Conservation (phyloP, 2,113 vertebrate species). For the Chelonoidis abingdonii region DNA sequence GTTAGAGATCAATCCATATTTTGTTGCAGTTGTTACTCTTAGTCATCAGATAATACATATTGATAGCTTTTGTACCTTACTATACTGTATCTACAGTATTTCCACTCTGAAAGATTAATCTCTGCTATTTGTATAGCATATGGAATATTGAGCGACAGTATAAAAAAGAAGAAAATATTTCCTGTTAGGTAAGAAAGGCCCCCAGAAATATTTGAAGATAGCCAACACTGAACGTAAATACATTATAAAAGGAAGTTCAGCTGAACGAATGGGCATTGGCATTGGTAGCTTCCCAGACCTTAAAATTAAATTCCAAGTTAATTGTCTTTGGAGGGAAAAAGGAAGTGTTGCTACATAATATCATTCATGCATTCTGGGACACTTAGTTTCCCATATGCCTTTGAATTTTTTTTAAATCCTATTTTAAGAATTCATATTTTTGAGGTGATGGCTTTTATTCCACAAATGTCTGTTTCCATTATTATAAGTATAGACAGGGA, state of each 20-base stretch:
- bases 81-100: background rate
- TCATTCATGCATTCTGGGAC: background rate
- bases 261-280: slow-evolving; percentile 10
- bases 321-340: slow-evolving; percentile 28
- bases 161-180: background rate
- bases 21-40: background rate
- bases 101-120: background rate
- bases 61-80: slow-evolving; percentile 42
- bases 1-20: background rate
- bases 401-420: background rate
- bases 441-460: background rate
- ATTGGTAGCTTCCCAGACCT: slow-evolving; percentile 32
- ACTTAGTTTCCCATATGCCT: background rate
- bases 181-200: slow-evolving; percentile 16
- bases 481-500: background rate
- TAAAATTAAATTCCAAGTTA: slow-evolving; percentile 27
- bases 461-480: background rate
- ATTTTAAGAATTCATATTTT: background rate
- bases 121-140: background rate
- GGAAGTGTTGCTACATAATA: slow-evolving; percentile 20
- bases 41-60: background rate
- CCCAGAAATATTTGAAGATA: slow-evolving; percentile 40
- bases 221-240: slow-evolving; percentile 9
- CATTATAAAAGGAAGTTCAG: slow-evolving; percentile 39
- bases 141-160: background rate